These are phyloP conservation scores for Melanocharis versteri DNA, from an alignment of 2,113 vertebrate genomes.

Conservation along the genomic window DNA sequence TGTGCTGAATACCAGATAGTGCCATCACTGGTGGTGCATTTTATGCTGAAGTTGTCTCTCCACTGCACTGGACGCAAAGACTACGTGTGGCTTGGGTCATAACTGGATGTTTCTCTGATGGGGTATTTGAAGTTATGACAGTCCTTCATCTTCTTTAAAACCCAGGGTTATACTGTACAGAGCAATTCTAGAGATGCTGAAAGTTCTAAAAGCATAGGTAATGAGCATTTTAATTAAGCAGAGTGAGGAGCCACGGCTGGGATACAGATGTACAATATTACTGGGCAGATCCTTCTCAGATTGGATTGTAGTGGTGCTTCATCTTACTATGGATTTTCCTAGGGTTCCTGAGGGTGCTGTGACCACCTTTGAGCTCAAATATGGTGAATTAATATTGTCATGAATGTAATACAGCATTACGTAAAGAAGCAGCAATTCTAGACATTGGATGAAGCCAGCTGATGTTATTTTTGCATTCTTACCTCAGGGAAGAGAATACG, in stretches of 20 bases:
- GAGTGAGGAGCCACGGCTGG: background rate
- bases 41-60: background rate
- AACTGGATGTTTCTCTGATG: background rate
- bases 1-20: background rate
- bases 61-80: background rate
- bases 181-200: background rate
- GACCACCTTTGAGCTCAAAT: background rate
- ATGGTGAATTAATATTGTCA: background rate
- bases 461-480: background rate
- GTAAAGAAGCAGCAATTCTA: background rate
- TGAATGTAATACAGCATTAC: background rate
- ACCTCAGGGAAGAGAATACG: background rate
- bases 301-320: background rate
- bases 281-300: background rate
- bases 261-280: background rate
- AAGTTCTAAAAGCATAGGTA: background rate
- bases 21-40: background rate
- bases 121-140: background rate
- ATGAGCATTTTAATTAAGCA: background rate
- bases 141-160: background rate
- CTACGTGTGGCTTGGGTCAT: background rate
- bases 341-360: background rate
- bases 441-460: background rate
- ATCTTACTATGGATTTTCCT: background rate
- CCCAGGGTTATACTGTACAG: background rate